phyloP scores from a whole-genome alignment of 2,888 invertebrate species.

The Epinotia brunnichana region DNA sequence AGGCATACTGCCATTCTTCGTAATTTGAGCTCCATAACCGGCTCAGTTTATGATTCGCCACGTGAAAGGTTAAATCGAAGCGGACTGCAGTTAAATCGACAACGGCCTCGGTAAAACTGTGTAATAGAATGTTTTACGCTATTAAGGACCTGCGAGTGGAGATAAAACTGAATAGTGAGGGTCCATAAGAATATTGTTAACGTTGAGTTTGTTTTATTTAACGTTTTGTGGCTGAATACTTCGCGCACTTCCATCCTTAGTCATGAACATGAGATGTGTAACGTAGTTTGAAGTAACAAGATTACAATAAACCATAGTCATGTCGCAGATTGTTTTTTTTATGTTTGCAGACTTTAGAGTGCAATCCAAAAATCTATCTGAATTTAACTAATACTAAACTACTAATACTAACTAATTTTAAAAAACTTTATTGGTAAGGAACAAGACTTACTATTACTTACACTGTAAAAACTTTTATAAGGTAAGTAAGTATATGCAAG shows the following conservation, averaged over 20 bases:
- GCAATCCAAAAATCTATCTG: too few species aligned
- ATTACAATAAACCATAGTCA: not conserved
- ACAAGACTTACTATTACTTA: too few species aligned
- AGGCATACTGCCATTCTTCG: constrained; percentile 74
- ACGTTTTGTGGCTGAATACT: constrained; percentile 10
- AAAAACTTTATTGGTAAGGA: too few species aligned
- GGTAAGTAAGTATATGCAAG: too few species aligned
- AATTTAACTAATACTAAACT: too few species aligned
- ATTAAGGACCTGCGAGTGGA: constrained; percentile 32
- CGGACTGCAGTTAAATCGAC: constrained; percentile 73
- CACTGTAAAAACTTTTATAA: too few species aligned
- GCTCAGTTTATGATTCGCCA: constrained; percentile 78
- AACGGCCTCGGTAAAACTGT: constrained; percentile 54
- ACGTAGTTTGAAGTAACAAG: not conserved
- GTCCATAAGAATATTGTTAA: constrained; percentile 37
- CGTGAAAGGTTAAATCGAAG: constrained; percentile 76
- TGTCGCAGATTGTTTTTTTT: not conserved
- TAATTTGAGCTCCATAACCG: constrained; percentile 78
- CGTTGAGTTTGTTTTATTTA: constrained; percentile 33
- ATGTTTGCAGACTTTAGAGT: not conserved
- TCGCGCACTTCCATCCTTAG: not conserved
- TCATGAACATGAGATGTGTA: constrained; percentile 4
- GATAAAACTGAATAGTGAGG: constrained; percentile 37
- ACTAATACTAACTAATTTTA: too few species aligned
- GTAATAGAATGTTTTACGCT: constrained; percentile 40